phyloP scores from a whole-genome alignment of 2,888 invertebrate species.

The Drosophila yooni region DNA sequence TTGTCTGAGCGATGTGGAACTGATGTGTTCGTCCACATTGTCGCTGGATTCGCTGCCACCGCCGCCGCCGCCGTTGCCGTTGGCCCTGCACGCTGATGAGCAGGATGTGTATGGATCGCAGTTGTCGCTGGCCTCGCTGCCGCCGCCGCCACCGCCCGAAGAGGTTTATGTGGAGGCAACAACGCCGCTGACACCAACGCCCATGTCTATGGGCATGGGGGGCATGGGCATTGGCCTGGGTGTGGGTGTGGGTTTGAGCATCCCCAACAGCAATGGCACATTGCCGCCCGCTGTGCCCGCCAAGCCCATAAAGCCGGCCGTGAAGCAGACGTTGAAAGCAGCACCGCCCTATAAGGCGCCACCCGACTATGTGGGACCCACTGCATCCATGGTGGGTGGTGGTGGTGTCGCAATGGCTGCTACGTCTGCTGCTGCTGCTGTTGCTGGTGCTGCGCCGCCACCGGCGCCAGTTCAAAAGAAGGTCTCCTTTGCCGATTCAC shows the following conservation, averaged over 20 bases:
- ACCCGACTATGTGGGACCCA: slow-evolving; percentile 83
- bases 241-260: slow-evolving; percentile 12
- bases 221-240: slow-evolving; percentile 5
- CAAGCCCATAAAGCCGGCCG: slow-evolving; percentile 81
- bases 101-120: slow-evolving; percentile 88
- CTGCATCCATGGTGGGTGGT: slow-evolving; percentile 5
- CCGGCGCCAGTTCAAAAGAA: slow-evolving; percentile 77
- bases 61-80: slow-evolving; percentile 88
- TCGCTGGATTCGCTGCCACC: slow-evolving; percentile 93
- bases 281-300: slow-evolving; percentile 80
- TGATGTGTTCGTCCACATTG: slow-evolving; percentile 90
- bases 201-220: slow-evolving; percentile 33
- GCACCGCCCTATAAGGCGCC: slow-evolving; percentile 85
- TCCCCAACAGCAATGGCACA: slow-evolving; percentile 70
- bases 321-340: slow-evolving; percentile 69
- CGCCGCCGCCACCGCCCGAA: slow-evolving; percentile 88
- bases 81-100: slow-evolving; percentile 82
- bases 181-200: slow-evolving; percentile 48
- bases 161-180: slow-evolving; percentile 66
- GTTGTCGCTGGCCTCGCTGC: slow-evolving; percentile 89
- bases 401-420: background rate
- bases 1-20: slow-evolving; percentile 44
- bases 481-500: slow-evolving; percentile 85
- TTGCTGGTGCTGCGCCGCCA: slow-evolving; percentile 27
- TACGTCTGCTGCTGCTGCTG: background rate